Base-by-base conservation (phyloP, 2,797 vertebrate genomes). In the Poeciliopsis turneri region DNA sequence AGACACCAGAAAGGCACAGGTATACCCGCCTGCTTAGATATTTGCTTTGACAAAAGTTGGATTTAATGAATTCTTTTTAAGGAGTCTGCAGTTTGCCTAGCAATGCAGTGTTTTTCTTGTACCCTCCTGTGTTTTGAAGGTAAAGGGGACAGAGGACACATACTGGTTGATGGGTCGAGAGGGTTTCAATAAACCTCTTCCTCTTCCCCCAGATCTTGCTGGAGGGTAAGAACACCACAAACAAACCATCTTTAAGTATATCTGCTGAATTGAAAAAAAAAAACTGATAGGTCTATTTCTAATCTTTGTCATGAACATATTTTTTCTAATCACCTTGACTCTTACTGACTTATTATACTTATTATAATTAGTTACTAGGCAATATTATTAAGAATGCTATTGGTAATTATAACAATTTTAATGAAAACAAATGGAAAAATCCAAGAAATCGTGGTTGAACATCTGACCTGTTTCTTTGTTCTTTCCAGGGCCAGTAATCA, bases 141-240 rank as follows among this genome's bases (percentile, higher is more conserved):
- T 96, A 30, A 97, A 95, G 83, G 96, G 96, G 0, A 12, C 85
- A 0, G 95, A 96, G 80, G 94, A 96, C 80, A 97, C 97, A 0
- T 97, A 94, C 61, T 97, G 96, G 96, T 89, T 97, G 39, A 91
- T 93, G 70, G 97, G 97, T 23, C 93, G 95, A 75, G 92, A 92
- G 0, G 96, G 94, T 20, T 97, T 96, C 11, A 84, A 83, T 78
- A 97, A 97, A 87, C 95, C 95, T 5, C 94, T 97, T 80, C 97
- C 97, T n/a, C 90, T 93, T 20, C 96, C 96, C 1, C 96, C 96
- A 0, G 96, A 97, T 82, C 82, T 96, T 36, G 76, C 74, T 0
- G 92, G 95, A 1, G 96, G 96, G 97, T 97, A 86, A 91, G 86
- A 57, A 61, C 25, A 61, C 30, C 5, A 33, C 15, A 61, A 16